phyloP scores from a whole-genome alignment of 1,140 invertebrate genomes.

The Dreissena rostriformis region DNA sequence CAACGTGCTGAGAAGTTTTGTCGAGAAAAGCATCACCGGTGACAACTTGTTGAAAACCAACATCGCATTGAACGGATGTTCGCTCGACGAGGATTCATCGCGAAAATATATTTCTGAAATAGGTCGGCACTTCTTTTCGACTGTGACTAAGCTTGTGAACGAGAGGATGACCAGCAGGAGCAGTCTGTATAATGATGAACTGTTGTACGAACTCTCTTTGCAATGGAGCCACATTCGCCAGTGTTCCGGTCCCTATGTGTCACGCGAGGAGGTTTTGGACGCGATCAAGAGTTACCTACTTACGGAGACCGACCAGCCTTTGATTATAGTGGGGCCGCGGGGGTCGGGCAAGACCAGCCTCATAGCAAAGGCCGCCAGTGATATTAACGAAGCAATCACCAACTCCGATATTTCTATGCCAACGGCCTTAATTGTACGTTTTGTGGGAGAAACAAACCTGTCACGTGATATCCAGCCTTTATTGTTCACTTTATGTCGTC shows the following conservation, averaged over 20 bases:
- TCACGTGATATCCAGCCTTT: conserved; percentile 66
- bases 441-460: conserved; percentile 73
- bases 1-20: conserved; percentile 88
- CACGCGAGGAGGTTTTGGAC: conserved; percentile 84
- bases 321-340: conserved; percentile 72
- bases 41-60: conserved; percentile 78
- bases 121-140: conserved; percentile 89
- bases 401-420: conserved; percentile 63
- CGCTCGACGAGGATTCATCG: conserved; percentile 88
- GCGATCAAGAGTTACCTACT: conserved; percentile 87
- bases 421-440: conserved; percentile 68
- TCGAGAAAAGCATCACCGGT: conserved; percentile 58
- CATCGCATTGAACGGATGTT: conserved; percentile 96
- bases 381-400: conserved; percentile 62
- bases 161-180: conserved; percentile 80
- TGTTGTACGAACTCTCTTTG: conserved; percentile 93
- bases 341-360: conserved; percentile 78
- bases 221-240: conserved; percentile 97
- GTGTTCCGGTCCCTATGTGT: conserved; percentile 92
- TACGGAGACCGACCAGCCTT: conserved; percentile 80
- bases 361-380: conserved; percentile 70
- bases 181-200: conserved; percentile 77
- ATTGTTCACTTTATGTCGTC: conserved; percentile 72
- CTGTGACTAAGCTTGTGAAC: conserved; percentile 89
- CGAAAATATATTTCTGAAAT: conserved; percentile 60